A percentile compares a stretch with the other conserved stretches of the same genome.
phyloP scores from a whole-genome alignment of 2,888 invertebrate genomes.

The Zonitis immaculata region DNA sequence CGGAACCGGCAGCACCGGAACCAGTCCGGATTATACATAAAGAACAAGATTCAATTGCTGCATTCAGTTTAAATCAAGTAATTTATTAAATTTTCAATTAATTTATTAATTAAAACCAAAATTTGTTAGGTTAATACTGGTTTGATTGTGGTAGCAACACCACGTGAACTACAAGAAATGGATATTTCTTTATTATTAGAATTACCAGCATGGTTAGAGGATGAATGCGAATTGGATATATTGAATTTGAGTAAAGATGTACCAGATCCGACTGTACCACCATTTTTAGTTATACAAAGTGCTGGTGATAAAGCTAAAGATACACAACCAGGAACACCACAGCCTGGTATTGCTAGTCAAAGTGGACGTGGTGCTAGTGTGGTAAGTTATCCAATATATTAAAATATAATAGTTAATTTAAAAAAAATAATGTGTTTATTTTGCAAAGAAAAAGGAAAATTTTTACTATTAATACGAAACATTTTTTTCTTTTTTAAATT shows the following conservation, averaged over 20 bases:
- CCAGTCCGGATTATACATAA: conserved; percentile 96
- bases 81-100: not conserved
- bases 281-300: conserved; percentile 88
- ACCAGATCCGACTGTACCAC: conserved; percentile 54
- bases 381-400: conserved; percentile 59
- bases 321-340: conserved; percentile 61
- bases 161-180: conserved; percentile 96
- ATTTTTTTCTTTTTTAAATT: too few species aligned
- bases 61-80: conserved; percentile 95
- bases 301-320: conserved; percentile 52
- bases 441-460: too few species aligned
- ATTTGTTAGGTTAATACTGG: conserved; percentile 65
- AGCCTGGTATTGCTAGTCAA: conserved; percentile 69
- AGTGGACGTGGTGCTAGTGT: conserved; percentile 84
- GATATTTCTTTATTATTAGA: conserved; percentile 89
- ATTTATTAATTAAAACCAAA: conserved; percentile 2
- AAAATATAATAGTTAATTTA: too few species aligned
- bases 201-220: conserved; percentile 90
- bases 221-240: conserved; percentile 96
- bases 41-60: conserved; percentile 96
- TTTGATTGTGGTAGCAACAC: conserved; percentile 83
- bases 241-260: conserved; percentile 70
- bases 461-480: too few species aligned
- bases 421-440: too few species aligned
- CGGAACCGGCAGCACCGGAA: conserved; percentile 54